Base-by-base conservation (phyloP, 2,113 vertebrate genomes). In the Chelonoidis abingdonii region DNA sequence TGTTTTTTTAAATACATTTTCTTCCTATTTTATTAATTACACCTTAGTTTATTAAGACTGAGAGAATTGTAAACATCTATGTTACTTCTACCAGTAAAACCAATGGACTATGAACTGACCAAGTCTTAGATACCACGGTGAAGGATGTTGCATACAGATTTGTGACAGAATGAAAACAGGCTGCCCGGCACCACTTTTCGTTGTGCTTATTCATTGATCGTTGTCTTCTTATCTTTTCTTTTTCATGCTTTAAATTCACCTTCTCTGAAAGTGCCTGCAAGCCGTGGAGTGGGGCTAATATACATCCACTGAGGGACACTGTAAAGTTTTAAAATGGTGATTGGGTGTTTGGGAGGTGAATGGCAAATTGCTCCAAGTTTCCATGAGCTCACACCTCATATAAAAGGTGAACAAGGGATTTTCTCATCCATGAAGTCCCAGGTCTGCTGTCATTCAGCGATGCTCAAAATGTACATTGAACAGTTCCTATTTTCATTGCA, bases 301-400 rank as follows among this genome's bases (percentile, higher is more conserved):
- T 96, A 96, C 87, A 89, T 84, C 21, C 84, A 95, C 88, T 84
- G 89, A 93, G 95, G 92, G 93, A 93, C 94, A 88, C 69, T 76
- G 86, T 96, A 91, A 97, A 97, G 84, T 83, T 96, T 97, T 97
- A 82, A 93, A 94, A 54, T 86, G 89, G 94, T 80, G 94, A 95
- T 89, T n/a, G 92, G 91, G 91, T 95, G 89, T 97, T 96, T 97
- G 96, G 96, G 96, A 96, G 69, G 92, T 93, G 95, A 93, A 89
- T 95, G 88, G 86, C 10, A 8, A 89, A 95, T 96, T 97, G 86
- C 96, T 93, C 88, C 97, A 89, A 80, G 93, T 97, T 97, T 97
- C 96, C 96, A 97, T 97, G 96, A 97, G 93, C 96, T 97, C 97
- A 97, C 96, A 92, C 92, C 80, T 93, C 76, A 25, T 92, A 89